phyloP scores from a whole-genome alignment of 37 sponge, comb jelly and placozoan genomes.

The Chondrilla cf. caribensis region DNA sequence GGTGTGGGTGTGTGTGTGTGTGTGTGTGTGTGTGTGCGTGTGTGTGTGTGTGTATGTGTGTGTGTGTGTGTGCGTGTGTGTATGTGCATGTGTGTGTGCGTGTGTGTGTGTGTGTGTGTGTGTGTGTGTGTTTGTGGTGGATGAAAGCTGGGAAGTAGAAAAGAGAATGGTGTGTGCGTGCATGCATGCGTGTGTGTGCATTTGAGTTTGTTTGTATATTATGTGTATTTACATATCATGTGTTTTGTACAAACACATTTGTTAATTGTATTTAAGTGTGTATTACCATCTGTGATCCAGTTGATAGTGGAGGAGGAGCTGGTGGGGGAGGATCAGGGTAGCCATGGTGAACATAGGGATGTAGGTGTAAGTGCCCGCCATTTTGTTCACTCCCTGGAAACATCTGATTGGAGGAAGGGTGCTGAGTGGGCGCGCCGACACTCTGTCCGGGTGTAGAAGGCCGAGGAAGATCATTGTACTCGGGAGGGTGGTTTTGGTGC shows the following conservation, averaged over 20 bases:
- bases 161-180: background rate
- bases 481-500: background rate
- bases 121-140: background rate
- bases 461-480: no score
- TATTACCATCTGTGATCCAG: no score
- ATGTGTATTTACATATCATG: background rate
- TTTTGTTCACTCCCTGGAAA: no score
- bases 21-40: slow-evolving; percentile 18
- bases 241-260: no score
- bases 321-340: no score
- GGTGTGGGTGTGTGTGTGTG: slow-evolving; percentile 14
- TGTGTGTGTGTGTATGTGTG: slow-evolving; percentile 15
- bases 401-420: background rate
- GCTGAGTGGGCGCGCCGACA: background rate
- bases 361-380: background rate
- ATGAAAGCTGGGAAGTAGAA: background rate
- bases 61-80: slow-evolving; percentile 18
- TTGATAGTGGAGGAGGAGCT: no score
- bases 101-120: slow-evolving; percentile 4
- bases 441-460: no score
- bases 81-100: background rate
- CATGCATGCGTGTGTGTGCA: background rate
- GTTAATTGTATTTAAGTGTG: no score
- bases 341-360: background rate
- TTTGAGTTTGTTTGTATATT: background rate